Evolutionary conservation across 1,140 invertebrate species (phyloP).

Genomic region (Acromyrmex charruanus): DNA sequence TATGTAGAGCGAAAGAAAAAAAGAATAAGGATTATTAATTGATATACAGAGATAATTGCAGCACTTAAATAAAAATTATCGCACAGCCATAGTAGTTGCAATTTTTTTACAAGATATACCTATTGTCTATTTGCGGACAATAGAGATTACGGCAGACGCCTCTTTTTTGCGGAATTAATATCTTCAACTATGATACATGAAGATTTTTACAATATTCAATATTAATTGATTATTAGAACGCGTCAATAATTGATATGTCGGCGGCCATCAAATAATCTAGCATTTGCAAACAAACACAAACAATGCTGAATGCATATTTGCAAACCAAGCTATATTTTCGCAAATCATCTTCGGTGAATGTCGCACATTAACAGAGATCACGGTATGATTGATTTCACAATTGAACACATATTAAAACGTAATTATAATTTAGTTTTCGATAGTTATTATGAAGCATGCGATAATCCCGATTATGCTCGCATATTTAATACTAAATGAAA

Average conservation of each 20-base stretch:
- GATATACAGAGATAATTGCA: conserved; percentile 18
- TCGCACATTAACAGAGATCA: conserved; percentile 21
- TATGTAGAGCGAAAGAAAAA: neutral
- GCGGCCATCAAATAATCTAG: conserved; percentile 25
- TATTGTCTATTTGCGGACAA: neutral
- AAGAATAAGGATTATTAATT: conserved; percentile 15
- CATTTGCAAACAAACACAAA: neutral
- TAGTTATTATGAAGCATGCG: neutral
- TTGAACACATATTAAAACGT: conserved; percentile 21
- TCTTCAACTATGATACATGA: neutral
- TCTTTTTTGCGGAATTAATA: conserved; percentile 24
- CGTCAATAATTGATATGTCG: conserved; percentile 31
- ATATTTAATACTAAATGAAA: conserved; percentile 25
- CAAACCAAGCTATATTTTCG: neutral
- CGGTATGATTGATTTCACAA: neutral
- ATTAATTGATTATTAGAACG: neutral
- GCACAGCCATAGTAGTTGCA: conserved; percentile 39
- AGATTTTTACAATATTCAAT: neutral
- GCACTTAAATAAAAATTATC: conserved; percentile 30
- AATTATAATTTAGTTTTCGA: conserved; percentile 7
- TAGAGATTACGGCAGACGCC: neutral
- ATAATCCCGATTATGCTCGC: neutral
- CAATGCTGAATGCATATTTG: neutral
- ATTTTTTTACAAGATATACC: conserved; percentile 35
- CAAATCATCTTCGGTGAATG: neutral